phyloP scores from a whole-genome alignment of 2,797 vertebrate genomes.

The Decapterus maruadsi region DNA sequence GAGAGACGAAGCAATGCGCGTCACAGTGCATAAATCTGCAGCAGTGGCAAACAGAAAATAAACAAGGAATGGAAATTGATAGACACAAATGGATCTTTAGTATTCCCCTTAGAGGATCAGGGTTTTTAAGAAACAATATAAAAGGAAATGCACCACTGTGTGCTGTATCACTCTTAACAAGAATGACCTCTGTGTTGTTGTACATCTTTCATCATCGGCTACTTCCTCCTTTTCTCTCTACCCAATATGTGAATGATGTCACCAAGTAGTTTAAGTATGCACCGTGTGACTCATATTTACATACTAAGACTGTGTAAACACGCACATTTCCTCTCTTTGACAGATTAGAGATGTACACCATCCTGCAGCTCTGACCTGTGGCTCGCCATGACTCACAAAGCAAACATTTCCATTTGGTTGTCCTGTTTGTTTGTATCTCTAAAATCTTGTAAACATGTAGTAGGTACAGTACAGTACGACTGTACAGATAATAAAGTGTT shows the following conservation, averaged over 20 bases:
- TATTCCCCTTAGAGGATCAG: background rate
- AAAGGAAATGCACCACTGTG: constrained; percentile 17
- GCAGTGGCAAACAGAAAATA: constrained; percentile 7
- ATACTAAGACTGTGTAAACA: constrained; percentile 67
- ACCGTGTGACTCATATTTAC: constrained; percentile 55
- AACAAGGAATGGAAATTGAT: constrained; percentile 27
- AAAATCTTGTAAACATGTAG: constrained; percentile 24
- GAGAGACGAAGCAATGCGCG: constrained; percentile 21
- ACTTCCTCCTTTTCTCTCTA: background rate
- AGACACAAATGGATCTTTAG: constrained; percentile 38
- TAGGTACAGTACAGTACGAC: constrained; percentile 17
- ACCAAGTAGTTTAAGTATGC: constrained; percentile 31
- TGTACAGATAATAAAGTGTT: constrained; percentile 14
- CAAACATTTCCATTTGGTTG: constrained; percentile 40
- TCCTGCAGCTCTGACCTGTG: constrained; percentile 41
- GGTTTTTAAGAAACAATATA: constrained; percentile 20
- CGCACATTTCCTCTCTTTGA: constrained; percentile 65
- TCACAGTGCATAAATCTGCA: constrained; percentile 3
- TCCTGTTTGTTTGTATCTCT: constrained; percentile 27
- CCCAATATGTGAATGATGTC: constrained; percentile 31
- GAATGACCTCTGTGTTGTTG: constrained; percentile 20
- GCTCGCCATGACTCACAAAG: constrained; percentile 39
- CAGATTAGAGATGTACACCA: constrained; percentile 56
- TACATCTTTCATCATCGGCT: constrained; percentile 17
- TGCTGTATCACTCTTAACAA: constrained; percentile 20